These are phyloP conservation scores for Coregonus ussuriensis DNA, from an alignment of 2,797 vertebrate genomes.

Conservation along the genomic window DNA sequence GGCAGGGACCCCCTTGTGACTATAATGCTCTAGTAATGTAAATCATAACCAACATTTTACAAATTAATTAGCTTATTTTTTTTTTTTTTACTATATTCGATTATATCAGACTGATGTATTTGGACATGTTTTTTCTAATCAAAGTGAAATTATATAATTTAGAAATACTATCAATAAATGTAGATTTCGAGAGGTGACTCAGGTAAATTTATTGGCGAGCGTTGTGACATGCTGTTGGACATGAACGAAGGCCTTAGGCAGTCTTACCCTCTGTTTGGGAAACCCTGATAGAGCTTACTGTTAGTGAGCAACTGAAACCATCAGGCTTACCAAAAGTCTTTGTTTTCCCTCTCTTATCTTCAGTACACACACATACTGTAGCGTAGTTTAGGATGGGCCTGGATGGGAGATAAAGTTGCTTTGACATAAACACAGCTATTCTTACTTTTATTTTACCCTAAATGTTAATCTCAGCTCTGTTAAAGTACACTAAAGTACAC, in stretches of 20 bases:
- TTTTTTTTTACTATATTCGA: background rate
- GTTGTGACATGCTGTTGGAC: background rate
- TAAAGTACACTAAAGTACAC: no score
- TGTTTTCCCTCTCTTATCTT: slow-evolving; percentile 28
- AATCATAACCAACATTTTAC: background rate
- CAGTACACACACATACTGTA: slow-evolving; percentile 14
- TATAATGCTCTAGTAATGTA: background rate
- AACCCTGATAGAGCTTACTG: background rate
- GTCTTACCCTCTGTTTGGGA: background rate
- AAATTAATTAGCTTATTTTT: background rate
- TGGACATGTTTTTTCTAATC: background rate
- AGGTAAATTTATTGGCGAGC: background rate
- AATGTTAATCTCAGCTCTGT: background rate
- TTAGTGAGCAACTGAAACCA: background rate
- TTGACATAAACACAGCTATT: slow-evolving; percentile 13
- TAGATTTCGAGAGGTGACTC: background rate
- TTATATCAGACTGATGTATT: background rate
- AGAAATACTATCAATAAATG: background rate
- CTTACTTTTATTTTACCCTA: slow-evolving; percentile 1
- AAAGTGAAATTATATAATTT: background rate
- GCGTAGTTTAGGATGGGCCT: background rate
- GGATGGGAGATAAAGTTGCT: background rate
- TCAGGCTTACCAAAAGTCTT: slow-evolving; percentile 1
- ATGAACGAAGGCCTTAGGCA: background rate
- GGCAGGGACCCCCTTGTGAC: background rate